Percentiles rank a stretch among this genome's conserved stretches.
Conservation (phyloP, 1,140 invertebrate species). For the Calycopis cecrops region DNA sequence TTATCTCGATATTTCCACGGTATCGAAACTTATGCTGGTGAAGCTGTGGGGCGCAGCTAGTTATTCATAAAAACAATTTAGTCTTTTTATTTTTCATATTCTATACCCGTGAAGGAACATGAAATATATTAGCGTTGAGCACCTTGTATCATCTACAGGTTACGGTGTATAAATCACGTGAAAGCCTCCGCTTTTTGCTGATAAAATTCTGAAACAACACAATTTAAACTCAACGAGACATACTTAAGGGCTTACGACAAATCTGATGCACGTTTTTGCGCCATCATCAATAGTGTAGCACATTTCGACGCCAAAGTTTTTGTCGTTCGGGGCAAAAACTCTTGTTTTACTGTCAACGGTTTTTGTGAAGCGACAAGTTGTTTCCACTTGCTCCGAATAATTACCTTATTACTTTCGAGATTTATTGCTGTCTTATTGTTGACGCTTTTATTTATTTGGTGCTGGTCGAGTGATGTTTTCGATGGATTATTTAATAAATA, state of each 20-base stretch:
- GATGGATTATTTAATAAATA: no score
- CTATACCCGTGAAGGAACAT: no score
- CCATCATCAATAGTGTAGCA: constrained; percentile 36
- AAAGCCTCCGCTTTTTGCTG: constrained; percentile 7
- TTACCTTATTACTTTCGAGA: constrained; percentile 51
- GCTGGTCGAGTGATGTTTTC: background rate
- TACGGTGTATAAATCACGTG: no score
- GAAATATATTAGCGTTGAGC: no score
- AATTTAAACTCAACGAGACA: constrained; percentile 25
- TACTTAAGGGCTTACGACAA: constrained; percentile 48
- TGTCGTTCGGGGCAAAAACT: constrained; percentile 44
- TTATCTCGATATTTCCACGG: no score
- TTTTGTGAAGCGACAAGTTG: constrained; percentile 60
- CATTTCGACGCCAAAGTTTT: constrained; percentile 55
- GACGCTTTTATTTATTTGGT: constrained; percentile 8
- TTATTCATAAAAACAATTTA: no score
- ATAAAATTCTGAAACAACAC: constrained; percentile 8
- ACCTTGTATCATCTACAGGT: no score
- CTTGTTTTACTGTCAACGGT: constrained; percentile 44
- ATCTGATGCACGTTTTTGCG: constrained; percentile 28
- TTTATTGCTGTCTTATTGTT: constrained; percentile 10
- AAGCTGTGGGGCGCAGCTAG: no score
- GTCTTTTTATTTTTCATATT: no score
- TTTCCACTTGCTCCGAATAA: constrained; percentile 48
- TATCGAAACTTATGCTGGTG: no score